Base-by-base conservation (phyloP, 2,113 vertebrate genomes). In the Rhadina sibilatrix region DNA sequence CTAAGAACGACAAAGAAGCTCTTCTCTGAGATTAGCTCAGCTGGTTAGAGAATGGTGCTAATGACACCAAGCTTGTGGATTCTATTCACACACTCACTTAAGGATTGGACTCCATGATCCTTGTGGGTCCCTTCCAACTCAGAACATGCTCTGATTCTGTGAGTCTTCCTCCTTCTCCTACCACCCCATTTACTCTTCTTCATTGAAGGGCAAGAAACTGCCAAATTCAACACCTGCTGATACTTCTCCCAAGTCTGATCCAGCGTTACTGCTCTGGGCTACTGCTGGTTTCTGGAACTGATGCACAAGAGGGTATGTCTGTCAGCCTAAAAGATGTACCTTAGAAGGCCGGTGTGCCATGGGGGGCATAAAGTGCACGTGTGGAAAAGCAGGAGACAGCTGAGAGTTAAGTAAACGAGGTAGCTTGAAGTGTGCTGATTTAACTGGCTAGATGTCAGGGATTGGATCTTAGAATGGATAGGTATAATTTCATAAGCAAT, bases 101-200 rank as follows among this genome's bases (percentile, higher is more conserved):
- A 27, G 15, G 57, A 23, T 1, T 44, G 18, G 23, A 46, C 10
- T 57, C 0, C 0, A 11, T 28, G 31, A 23, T 8, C 4, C 5
- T 28, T 52, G 19, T 44, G 15, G 5, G 3, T 24, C 5, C 15
- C 15, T 66, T 59, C 6, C 8, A n/a, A 23, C 10, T 20, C 15
- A 52, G 22, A 74, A 38, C 37, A n/a, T 66, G 33, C 21, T 72
- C 50, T 56, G 33, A 46, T 46, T 78, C 12, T 47, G 8, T 63
- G 44, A 59, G 38, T 66, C 15, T 16, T 60, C 25, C 35, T 49
- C 12, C 3, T 2, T 52, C 8, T 76, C 31, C 24, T 42, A 24
- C 11, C 4, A 33, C 8, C 38, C 49, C 4, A 33, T 42, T 68
- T 68, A 28, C 5, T 70, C 10, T 59, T 5, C 21, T 66, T 72